Conservation (phyloP, 2,888 invertebrate genomes). For the Eulithis prunata region DNA sequence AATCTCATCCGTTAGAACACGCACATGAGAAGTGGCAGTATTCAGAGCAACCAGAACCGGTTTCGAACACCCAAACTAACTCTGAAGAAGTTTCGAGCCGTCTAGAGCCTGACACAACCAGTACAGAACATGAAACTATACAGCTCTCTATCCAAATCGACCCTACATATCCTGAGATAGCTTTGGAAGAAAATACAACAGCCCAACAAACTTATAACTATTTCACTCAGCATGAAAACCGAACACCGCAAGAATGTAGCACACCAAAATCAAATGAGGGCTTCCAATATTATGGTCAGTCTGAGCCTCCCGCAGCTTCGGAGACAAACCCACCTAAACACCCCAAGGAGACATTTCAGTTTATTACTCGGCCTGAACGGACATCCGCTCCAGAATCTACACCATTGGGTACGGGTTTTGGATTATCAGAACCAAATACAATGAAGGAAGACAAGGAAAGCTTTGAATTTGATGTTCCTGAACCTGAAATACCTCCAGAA, state of each 20-base stretch:
- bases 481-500: constrained; percentile 1
- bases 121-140: constrained; percentile 11
- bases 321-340: constrained; percentile 3
- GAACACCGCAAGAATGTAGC: neutral
- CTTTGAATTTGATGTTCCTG: neutral
- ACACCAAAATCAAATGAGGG: neutral
- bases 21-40: constrained; percentile 1
- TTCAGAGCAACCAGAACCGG: neutral
- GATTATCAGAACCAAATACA: no score
- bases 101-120: neutral
- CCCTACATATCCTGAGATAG: constrained; percentile 2
- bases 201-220: neutral
- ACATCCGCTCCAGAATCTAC: constrained; percentile 1
- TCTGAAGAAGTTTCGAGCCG: neutral
- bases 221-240: neutral
- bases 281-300: neutral
- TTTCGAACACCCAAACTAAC: neutral
- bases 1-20: neutral
- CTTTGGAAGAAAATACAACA: constrained; percentile 1
- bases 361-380: constrained; percentile 2
- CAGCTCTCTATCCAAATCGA: constrained; percentile 14
- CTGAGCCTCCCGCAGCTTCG: neutral
- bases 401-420: no score
- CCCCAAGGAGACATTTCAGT: constrained; percentile 4
- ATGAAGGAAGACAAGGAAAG: neutral